Conservation (phyloP, 2,113 vertebrate genomes). For the Nasalis larvatus region DNA sequence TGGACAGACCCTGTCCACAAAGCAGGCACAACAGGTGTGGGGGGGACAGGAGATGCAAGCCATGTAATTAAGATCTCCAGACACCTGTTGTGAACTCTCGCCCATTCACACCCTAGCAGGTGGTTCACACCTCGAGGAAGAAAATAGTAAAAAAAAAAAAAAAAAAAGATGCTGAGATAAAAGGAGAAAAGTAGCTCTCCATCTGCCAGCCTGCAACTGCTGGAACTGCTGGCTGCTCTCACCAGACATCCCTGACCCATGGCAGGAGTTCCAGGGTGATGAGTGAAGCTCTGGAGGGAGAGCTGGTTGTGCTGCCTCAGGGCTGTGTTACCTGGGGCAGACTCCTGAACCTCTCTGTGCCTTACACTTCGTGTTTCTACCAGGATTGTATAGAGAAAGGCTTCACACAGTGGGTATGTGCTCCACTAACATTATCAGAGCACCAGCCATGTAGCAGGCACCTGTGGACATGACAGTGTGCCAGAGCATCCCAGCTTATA, state of each 20-base stretch:
- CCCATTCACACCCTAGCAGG: conserved; percentile 53
- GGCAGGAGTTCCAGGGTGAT: too few relatives aligned
- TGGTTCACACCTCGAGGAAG: conserved; percentile 9
- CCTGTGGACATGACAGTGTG: neutral
- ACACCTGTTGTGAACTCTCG: conserved; percentile 29
- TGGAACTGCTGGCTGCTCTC: neutral
- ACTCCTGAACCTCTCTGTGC: neutral
- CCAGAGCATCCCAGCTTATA: neutral
- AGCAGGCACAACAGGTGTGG: neutral
- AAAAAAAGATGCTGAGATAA: neutral
- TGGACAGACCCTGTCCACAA: neutral
- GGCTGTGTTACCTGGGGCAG: neutral
- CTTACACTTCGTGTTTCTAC: fast-evolving
- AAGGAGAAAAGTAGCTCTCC: neutral
- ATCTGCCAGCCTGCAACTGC: neutral
- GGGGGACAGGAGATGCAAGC: neutral
- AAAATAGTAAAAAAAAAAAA: neutral
- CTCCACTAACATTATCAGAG: neutral
- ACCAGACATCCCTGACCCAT: neutral
- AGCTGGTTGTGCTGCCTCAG: neutral
- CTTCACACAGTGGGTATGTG: neutral
- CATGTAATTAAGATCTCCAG: conserved; percentile 1
- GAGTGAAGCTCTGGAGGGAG: neutral
- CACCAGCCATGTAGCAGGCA: neutral
- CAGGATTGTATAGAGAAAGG: neutral